Evolutionary conservation across 2,797 vertebrate genomes (phyloP).

Genomic region (Chaetophractus vellerosus): DNA sequence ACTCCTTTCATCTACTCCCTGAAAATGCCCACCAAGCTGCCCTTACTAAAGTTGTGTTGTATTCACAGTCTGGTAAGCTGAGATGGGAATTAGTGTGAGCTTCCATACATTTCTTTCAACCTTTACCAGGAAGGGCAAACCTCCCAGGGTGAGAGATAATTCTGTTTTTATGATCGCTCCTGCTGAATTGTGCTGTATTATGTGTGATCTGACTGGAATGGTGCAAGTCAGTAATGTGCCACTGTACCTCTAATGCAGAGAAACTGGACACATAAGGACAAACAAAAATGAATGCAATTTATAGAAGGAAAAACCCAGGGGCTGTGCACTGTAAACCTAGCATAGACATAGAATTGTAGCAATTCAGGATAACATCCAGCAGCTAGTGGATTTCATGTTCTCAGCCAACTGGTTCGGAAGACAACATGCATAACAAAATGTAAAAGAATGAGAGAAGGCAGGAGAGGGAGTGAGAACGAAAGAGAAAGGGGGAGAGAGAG

Average conservation of each 20-base stretch:
- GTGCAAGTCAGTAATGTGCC: neutral
- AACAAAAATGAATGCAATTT: slow-evolving; percentile 2
- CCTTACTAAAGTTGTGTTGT: slow-evolving; percentile 61
- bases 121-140: slow-evolving; percentile 67
- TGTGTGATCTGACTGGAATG: slow-evolving; percentile 55
- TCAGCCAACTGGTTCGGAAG: neutral
- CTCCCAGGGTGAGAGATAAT: slow-evolving; percentile 74
- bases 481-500: neutral
- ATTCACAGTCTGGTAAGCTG: slow-evolving; percentile 82
- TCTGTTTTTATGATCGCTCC: slow-evolving; percentile 70
- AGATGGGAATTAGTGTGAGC: slow-evolving; percentile 50
- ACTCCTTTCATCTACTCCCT: neutral
- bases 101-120: slow-evolving; percentile 68
- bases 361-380: neutral
- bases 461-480: neutral
- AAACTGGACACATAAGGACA: slow-evolving; percentile 24
- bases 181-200: slow-evolving; percentile 50
- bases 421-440: neutral
- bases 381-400: neutral
- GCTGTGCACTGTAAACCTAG: neutral
- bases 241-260: neutral
- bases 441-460: neutral
- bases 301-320: slow-evolving; percentile 34
- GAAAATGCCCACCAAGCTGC: neutral
- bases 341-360: neutral